Percentiles rank a stretch among this genome's conserved stretches.
These are phyloP conservation scores for Pentamera pediparva DNA, from an alignment of 53 echinoderm and acorn worm species.

Conservation along the genomic window DNA sequence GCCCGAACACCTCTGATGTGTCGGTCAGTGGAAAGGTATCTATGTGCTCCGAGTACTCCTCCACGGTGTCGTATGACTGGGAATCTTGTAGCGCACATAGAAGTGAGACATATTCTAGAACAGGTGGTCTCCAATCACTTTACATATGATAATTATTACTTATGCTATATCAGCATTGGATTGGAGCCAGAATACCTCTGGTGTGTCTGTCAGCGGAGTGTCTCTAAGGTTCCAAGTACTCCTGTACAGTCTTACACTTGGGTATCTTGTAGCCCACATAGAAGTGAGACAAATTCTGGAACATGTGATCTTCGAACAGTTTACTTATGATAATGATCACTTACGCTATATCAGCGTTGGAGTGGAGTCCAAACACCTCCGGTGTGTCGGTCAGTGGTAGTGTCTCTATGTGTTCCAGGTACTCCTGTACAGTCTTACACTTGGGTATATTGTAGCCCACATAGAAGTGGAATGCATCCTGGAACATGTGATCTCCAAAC, in stretches of 20 bases:
- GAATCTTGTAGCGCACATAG: conserved; percentile 90
- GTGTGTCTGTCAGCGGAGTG: conserved; percentile 86
- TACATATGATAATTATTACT: conserved; percentile 10
- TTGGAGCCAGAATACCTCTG: conserved; percentile 95
- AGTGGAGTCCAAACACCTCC: conserved; percentile 94
- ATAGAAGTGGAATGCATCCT: conserved; percentile 86
- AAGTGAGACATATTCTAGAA: conserved; percentile 82
- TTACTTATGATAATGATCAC: conserved; percentile 5
- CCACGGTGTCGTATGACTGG: no score
- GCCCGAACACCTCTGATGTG: conserved; percentile 95
- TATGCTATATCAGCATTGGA: conserved; percentile 98
- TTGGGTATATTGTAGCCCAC: conserved; percentile 89
- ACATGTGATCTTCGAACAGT: conserved; percentile 99
- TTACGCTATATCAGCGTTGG: conserved; percentile 98
- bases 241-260: conserved; percentile 89
- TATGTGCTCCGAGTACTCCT: no score
- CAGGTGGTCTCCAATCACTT: conserved; percentile 99
- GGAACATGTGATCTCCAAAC: conserved; percentile 99
- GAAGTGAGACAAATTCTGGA: conserved; percentile 79
- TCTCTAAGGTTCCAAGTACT: conserved; percentile 89
- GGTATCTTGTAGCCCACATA: conserved; percentile 93
- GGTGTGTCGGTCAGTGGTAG: conserved; percentile 89
- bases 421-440: conserved; percentile 93
- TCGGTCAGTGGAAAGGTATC: conserved; percentile 86
- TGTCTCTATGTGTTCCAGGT: conserved; percentile 81